Conservation (phyloP, 2,888 invertebrate genomes). For the Pristionchus mayeri region DNA sequence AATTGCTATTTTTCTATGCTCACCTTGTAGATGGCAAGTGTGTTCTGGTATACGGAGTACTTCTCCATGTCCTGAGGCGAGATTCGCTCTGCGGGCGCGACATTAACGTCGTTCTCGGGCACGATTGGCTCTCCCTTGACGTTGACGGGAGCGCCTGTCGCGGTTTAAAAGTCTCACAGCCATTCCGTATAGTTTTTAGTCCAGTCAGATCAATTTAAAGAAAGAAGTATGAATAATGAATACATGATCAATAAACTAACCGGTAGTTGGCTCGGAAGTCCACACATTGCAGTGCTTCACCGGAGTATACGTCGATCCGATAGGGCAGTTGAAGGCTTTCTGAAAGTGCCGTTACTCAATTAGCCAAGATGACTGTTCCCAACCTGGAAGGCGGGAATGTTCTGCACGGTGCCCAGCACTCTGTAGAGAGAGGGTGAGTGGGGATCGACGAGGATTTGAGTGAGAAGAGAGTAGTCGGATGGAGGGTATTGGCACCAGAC, state of each 20-base stretch:
- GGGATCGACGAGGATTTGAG: constrained; percentile 67
- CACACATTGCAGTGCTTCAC: constrained; percentile 70
- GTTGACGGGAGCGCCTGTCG: background rate
- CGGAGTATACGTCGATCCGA: constrained; percentile 64
- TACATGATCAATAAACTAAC: too few species aligned
- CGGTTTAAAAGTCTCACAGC: too few species aligned
- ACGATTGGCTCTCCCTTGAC: constrained; percentile 51
- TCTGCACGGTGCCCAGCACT: constrained; percentile 68
- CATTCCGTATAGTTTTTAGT: too few species aligned
- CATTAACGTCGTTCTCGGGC: constrained; percentile 55
- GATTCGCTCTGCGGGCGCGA: constrained; percentile 54
- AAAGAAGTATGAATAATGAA: too few species aligned
- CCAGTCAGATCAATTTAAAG: too few species aligned
- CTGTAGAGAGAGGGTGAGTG: constrained; percentile 71
- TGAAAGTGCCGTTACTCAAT: background rate
- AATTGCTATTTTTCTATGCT: too few species aligned
- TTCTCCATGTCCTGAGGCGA: constrained; percentile 53
- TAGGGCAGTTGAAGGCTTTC: constrained; percentile 72
- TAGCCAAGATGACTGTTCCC: too few species aligned
- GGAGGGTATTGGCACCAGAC: constrained; percentile 69
- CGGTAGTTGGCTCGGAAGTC: constrained; percentile 55
- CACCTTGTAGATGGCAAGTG: constrained; percentile 35
- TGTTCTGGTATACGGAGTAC: constrained; percentile 58
- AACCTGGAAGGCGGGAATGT: constrained; percentile 72
- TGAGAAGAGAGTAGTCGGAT: constrained; percentile 53